Evolutionary conservation across 2,797 vertebrate genomes (phyloP), one percentile per base, ranked within the genome.

Genomic region (Anas capensis): DNA sequence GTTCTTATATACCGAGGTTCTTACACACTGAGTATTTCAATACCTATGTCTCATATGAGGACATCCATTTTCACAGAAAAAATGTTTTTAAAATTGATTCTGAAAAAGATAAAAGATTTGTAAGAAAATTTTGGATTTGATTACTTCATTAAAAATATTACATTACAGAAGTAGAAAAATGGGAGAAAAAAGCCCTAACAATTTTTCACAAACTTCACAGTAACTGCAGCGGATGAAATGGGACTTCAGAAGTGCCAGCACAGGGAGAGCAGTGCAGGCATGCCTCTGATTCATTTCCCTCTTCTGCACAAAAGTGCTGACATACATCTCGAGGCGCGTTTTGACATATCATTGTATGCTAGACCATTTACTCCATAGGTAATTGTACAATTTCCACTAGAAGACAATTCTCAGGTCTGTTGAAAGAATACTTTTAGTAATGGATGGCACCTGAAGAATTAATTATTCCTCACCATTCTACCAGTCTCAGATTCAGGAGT

Each of bases 361-460:
- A 92, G 80, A 86, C 73, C 90, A 90, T 93, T 95, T 94, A 93
- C 94, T 95, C 86, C 90, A 94, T 13, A 94, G 91, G 91, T 77
- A 96, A 96, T 84, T 91, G 93, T 92, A 95, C 92, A 66, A 66
- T 95, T 95, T 94, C 87, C 83, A 91, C 82, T 86, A 71, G 84
- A 96, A 95, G 91, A 96, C 85, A 93, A 92, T 82, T 82, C 83
- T 77, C 1, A 0, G 80, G 38, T 76, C 82, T 70, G 64, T 65
- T 76, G 92, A 95, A 95, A 66, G 83, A 71, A 88, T 95, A 84
- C 88, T 76, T 84, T 69, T 72, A 84, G 95, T 92, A 95, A 94
- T 82, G 82, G 93, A 86, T 96, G 80, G 81, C 82, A 92, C 79
- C 78, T 94, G 92, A 95, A 93, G 95, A 94, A 96, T 95, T 92